A percentile compares a stretch with the other conserved stretches of the same genome.
These are phyloP conservation scores for Elanoides forficatus DNA, from an alignment of 2,113 vertebrate genomes.

Conservation along the genomic window DNA sequence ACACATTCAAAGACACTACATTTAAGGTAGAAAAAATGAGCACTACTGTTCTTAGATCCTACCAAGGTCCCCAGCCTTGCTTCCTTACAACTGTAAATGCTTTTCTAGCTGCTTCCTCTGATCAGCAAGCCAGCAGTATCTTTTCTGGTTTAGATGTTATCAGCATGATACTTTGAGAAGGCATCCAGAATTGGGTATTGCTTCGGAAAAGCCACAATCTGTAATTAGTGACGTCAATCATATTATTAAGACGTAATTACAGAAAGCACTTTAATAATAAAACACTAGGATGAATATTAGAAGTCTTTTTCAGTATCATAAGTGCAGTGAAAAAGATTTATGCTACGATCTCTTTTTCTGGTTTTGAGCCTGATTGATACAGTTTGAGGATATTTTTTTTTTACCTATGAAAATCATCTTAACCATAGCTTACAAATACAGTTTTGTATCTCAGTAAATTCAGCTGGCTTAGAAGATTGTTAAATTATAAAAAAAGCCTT, in stretches of 20 bases:
- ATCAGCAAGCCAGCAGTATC: neutral
- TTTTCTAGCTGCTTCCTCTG: neutral
- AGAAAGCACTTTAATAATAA: conserved; percentile 16
- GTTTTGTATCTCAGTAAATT: conserved; percentile 16
- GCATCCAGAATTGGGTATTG: neutral
- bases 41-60: neutral
- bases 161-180: neutral
- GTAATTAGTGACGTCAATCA: neutral
- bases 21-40: neutral
- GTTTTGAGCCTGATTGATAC: neutral
- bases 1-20: neutral
- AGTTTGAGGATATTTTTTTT: neutral
- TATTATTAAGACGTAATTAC: conserved; percentile 11
- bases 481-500: neutral
- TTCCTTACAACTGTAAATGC: neutral
- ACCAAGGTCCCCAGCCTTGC: neutral
- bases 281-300: neutral
- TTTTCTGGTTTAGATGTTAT: neutral
- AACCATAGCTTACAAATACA: neutral
- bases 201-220: neutral
- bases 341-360: neutral
- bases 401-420: neutral
- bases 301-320: neutral
- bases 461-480: neutral
- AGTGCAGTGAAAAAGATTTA: neutral